phyloP scores from a whole-genome alignment of 1,140 invertebrate genomes.

The Himalopsyche phryganea region DNA sequence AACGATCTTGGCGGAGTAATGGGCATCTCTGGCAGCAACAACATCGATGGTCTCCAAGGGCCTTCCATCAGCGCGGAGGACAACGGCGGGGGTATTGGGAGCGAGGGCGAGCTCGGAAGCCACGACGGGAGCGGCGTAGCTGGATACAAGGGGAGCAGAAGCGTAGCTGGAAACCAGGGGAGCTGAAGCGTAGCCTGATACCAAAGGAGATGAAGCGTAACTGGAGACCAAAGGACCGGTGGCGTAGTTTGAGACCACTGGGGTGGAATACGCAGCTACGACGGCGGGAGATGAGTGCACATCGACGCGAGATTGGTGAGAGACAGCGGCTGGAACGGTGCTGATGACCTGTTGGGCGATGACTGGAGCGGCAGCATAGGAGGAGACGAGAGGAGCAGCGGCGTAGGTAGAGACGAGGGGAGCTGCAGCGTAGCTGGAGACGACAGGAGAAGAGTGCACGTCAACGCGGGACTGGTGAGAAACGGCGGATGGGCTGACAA shows the following conservation, averaged over 20 bases:
- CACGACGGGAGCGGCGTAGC: constrained; percentile 33
- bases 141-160: constrained; percentile 17
- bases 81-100: constrained; percentile 35
- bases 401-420: constrained; percentile 16
- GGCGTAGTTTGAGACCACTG: constrained; percentile 29
- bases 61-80: constrained; percentile 29
- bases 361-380: constrained; percentile 35
- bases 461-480: constrained; percentile 29
- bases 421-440: constrained; percentile 21
- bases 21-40: constrained; percentile 29
- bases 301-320: constrained; percentile 10
- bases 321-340: constrained; percentile 25
- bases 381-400: constrained; percentile 39
- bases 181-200: constrained; percentile 23
- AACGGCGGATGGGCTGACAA: constrained; percentile 23
- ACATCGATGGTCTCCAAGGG: constrained; percentile 37
- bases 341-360: constrained; percentile 36
- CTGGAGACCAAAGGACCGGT: constrained; percentile 33
- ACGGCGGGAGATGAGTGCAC: constrained; percentile 22
- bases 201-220: constrained; percentile 29
- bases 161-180: constrained; percentile 14
- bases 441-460: constrained; percentile 21
- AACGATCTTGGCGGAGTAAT: constrained; percentile 40
- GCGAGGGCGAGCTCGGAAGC: constrained; percentile 30
- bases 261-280: constrained; percentile 33